Evolutionary conservation across 1,140 invertebrate genomes (phyloP).

Genomic region (Arion vulgaris): DNA sequence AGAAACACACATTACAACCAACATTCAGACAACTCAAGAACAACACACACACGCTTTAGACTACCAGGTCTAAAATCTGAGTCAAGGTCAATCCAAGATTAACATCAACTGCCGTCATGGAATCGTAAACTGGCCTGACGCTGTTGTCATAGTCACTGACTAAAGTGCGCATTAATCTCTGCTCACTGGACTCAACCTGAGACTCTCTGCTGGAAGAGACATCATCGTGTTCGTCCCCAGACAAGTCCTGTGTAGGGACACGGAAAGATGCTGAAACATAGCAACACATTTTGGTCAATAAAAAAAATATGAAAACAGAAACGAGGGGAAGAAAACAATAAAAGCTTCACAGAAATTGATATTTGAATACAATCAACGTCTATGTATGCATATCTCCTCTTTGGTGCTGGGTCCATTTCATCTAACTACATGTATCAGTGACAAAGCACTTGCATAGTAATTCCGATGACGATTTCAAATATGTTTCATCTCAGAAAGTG

Average conservation of each 20-base stretch:
- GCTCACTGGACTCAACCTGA: slow-evolving; percentile 47
- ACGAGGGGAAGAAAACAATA: too few relatives aligned
- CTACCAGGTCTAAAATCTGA: slow-evolving; percentile 99
- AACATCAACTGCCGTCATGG: slow-evolving; percentile 94
- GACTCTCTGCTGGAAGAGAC: neutral
- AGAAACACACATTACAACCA: too few relatives aligned
- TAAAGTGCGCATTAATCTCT: slow-evolving; percentile 48
- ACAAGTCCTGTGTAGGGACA: neutral
- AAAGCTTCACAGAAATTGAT: too few relatives aligned
- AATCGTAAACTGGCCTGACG: slow-evolving; percentile 96
- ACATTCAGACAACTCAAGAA: neutral
- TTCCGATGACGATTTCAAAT: too few relatives aligned
- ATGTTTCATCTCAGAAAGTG: too few relatives aligned
- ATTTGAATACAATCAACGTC: too few relatives aligned
- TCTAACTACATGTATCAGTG: too few relatives aligned
- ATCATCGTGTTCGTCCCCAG: neutral
- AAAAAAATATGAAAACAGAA: too few relatives aligned
- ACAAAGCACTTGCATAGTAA: too few relatives aligned
- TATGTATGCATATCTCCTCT: too few relatives aligned
- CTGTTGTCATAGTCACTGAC: slow-evolving; percentile 89
- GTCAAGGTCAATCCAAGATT: slow-evolving; percentile 97
- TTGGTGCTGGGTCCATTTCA: too few relatives aligned
- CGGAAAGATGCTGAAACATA: neutral
- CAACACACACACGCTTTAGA: slow-evolving; percentile 59
- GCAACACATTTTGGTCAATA: too few relatives aligned